Evolutionary conservation across 2,888 invertebrate species (phyloP), one percentile per base, ranked within the genome.

Genomic region (Ceratothoa steindachneri): DNA sequence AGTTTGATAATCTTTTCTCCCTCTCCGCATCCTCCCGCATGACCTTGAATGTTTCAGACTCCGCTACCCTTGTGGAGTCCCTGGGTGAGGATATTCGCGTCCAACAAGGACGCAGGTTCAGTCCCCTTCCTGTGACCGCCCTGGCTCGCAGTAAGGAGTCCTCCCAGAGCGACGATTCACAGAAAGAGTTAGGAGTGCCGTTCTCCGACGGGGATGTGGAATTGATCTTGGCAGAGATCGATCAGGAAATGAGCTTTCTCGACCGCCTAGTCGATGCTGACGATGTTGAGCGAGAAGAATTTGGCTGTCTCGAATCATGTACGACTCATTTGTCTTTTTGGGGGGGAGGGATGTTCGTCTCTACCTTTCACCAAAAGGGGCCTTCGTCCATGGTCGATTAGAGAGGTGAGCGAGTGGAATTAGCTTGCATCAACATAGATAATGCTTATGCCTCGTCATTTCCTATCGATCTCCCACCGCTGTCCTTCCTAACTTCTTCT

Each of bases 141-240:
- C 22, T 12, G 24, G 2, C 22, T 22, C 12, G 12, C 12, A 60
- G 12, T 60, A n/a, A n/a, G 1, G 22, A n/a, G 2, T 60, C 60
- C 19, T n/a, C 19, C 12, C 22, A 12, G 12, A 24, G 1, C 24
- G 22, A 60, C 22, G 60, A 60, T 1, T 60, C 60, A 1, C 22
- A n/a, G 60, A 60, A 60, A 12, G 60, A 7, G 2, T 51, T 19
- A 15, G 12, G 12, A 12, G 60, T 22, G 12, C 60, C 27, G 19
- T 60, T 60, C 60, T 60, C 60, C 3, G 60, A 60, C n/a, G 60
- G 60, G 22, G 60, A 60, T 22, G 60, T 60, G 9, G 60, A 60
- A 22, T 24, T 7, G 3, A 60, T 60, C 9, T n/a, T 60, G 1
- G 2, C 60, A 22, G 24, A 60, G 27, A 60, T 60, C 27, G 24